Conservation (phyloP, 2,888 invertebrate species). For the Antitype chi region DNA sequence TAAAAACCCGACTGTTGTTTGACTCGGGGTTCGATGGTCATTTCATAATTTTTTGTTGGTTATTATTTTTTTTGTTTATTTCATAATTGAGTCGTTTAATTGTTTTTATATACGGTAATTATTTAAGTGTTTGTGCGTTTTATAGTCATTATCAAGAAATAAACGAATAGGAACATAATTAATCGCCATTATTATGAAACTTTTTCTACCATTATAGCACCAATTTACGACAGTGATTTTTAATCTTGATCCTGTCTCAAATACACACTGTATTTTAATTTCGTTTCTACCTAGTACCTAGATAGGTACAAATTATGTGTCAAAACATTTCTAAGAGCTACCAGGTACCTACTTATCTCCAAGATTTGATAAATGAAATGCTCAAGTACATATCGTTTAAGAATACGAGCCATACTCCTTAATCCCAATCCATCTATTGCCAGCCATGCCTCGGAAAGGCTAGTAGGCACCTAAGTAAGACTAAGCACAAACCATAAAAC, state of each 20-base stretch:
- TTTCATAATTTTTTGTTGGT: not conserved
- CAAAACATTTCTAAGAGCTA: constrained; percentile 11
- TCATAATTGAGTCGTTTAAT: not conserved
- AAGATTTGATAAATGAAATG: constrained; percentile 22
- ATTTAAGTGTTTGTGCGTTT: constrained; percentile 1
- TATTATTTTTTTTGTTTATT: constrained; percentile 6
- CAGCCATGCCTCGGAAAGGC: not conserved
- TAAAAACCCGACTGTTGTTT: constrained; percentile 39
- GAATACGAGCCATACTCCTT: constrained; percentile 24
- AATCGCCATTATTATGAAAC: not conserved
- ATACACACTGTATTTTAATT: constrained; percentile 12
- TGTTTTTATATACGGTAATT: not conserved
- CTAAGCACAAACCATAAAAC: constrained; percentile 16
- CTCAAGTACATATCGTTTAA: constrained; percentile 6
- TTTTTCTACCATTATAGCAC: no score
- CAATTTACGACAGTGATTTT: constrained; percentile 13
- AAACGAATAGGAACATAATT: not conserved
- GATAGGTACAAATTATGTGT: constrained; percentile 1
- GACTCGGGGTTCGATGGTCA: not conserved
- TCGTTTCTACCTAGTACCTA: not conserved
- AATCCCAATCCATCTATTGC: constrained; percentile 14
- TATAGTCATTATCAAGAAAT: not conserved
- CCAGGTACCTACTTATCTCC: not conserved
- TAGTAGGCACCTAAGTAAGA: not conserved
- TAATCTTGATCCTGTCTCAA: constrained; percentile 6